phyloP scores from a whole-genome alignment of 2,797 vertebrate species.

The Pangasius larnaudii region DNA sequence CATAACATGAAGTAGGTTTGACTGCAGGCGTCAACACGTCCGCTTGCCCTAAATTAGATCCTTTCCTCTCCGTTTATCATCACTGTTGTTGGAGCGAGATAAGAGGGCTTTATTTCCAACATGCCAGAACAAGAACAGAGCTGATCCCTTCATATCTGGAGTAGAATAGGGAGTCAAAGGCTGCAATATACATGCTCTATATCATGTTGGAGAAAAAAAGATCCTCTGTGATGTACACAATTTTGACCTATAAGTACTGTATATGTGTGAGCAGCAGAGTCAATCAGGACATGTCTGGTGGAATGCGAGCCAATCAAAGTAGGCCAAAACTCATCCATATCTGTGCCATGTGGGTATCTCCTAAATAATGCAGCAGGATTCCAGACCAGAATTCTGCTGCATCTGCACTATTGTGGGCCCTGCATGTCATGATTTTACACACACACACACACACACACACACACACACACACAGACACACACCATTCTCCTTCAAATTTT shows the following conservation, averaged over 20 bases:
- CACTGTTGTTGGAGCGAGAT: conserved; percentile 32
- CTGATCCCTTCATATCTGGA: conserved; percentile 24
- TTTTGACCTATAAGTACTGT: too few species aligned
- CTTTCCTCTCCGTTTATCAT: conserved; percentile 33
- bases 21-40: conserved; percentile 40
- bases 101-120: conserved; percentile 33
- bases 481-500: conserved; percentile 47
- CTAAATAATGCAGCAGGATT: conserved; percentile 78
- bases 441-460: conserved; percentile 1
- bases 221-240: background rate
- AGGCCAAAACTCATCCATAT: conserved; percentile 72
- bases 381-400: conserved; percentile 74
- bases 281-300: conserved; percentile 23
- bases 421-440: conserved; percentile 56
- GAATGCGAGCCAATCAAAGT: conserved; percentile 67
- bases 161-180: background rate
- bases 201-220: background rate
- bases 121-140: conserved; percentile 11
- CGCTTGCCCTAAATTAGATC: conserved; percentile 37
- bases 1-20: conserved; percentile 41
- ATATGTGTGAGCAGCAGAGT: background rate
- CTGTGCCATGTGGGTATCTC: conserved; percentile 68
- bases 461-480: background rate
- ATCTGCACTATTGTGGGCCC: conserved; percentile 67
- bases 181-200: background rate